phyloP scores from a whole-genome alignment of 2,888 invertebrate species.

The Dione juno region DNA sequence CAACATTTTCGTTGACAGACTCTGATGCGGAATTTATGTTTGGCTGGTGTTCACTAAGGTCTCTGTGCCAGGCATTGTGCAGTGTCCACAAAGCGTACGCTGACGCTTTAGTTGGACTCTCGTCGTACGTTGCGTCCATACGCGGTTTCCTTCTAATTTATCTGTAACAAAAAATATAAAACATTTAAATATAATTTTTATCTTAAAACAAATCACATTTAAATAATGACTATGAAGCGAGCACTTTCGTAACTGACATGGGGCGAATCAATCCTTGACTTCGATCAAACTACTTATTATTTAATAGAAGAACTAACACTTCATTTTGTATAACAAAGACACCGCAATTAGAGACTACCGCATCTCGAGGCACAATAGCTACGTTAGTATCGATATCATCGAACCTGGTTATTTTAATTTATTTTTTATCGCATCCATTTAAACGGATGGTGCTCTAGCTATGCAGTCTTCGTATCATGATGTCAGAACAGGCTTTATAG shows the following conservation, averaged over 20 bases:
- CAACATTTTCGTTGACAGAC: constrained; percentile 46
- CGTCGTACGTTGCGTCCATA: constrained; percentile 76
- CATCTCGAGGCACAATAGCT: constrained; percentile 73
- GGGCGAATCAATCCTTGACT: constrained; percentile 59
- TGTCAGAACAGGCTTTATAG: constrained; percentile 60
- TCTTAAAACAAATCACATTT: constrained; percentile 43
- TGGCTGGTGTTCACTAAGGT: constrained; percentile 32
- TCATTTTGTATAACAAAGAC: constrained; percentile 82
- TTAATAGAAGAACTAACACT: constrained; percentile 82
- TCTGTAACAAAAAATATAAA: constrained; percentile 76
- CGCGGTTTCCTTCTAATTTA: constrained; percentile 72
- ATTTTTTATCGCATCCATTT: constrained; percentile 80
- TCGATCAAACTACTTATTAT: constrained; percentile 75
- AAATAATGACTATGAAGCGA: constrained; percentile 46
- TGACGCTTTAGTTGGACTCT: constrained; percentile 75
- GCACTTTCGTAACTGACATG: constrained; percentile 62
- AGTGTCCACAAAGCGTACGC: constrained; percentile 75
- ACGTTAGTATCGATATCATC: constrained; percentile 79
- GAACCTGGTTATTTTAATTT: constrained; percentile 78
- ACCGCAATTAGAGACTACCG: constrained; percentile 78
- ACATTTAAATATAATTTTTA: constrained; percentile 38
- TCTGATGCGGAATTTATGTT: constrained; percentile 33
- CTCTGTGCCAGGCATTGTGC: constrained; percentile 60
- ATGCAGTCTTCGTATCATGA: constrained; percentile 67
- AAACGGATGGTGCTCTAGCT: constrained; percentile 73